Evolutionary conservation across 2,888 invertebrate species (phyloP).

Genomic region (Eilema depressum): DNA sequence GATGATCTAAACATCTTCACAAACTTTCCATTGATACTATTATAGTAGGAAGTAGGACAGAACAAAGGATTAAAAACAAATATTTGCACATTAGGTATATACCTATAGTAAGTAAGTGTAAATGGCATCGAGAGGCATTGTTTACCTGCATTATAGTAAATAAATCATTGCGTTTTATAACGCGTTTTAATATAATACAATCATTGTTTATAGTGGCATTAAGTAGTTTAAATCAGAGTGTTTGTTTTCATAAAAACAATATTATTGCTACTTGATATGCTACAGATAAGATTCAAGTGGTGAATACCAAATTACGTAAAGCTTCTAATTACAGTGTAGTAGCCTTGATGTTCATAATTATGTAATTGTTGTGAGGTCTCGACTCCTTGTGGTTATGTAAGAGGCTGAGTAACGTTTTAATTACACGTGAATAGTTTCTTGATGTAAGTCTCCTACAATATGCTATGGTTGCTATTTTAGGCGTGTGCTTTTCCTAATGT

Average conservation of each 20-base stretch:
- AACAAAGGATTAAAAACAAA: no score
- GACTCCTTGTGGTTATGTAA: background rate
- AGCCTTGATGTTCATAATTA: slow-evolving; percentile 2
- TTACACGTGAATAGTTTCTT: slow-evolving; percentile 7
- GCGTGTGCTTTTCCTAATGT: no score
- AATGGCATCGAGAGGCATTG: no score
- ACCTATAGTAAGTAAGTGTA: no score
- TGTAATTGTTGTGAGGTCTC: background rate
- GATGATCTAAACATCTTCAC: no score
- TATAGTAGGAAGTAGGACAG: no score
- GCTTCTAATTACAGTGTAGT: slow-evolving; percentile 5
- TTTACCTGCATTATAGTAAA: no score
- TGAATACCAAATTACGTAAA: background rate
- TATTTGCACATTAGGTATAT: no score
- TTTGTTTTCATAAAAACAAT: background rate
- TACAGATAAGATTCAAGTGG: background rate
- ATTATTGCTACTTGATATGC: background rate
- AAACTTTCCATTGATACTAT: no score
- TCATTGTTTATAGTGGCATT: background rate
- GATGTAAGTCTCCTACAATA: background rate
- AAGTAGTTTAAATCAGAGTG: no score
- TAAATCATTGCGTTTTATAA: no score
- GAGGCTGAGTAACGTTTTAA: slow-evolving; percentile 9
- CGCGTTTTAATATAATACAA: background rate
- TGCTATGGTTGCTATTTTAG: no score